Evolutionary conservation across 2,888 invertebrate genomes (phyloP).

Genomic region (Chrysolina haemoptera): DNA sequence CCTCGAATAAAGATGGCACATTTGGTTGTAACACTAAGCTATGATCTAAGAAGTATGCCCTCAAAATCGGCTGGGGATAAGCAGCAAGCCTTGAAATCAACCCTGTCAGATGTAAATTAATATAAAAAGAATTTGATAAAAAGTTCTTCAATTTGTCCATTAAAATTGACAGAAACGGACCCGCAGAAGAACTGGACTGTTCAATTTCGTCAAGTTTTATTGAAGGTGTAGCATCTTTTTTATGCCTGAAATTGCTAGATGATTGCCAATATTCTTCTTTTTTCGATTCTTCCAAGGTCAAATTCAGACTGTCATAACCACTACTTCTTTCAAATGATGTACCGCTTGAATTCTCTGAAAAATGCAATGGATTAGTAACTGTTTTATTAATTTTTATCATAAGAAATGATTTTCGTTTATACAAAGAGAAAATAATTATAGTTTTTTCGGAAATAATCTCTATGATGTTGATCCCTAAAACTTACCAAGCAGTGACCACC

Average conservation of each 20-base stretch:
- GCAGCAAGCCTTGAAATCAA: conserved; percentile 88
- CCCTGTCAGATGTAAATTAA: conserved; percentile 91
- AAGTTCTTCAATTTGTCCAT: conserved; percentile 87
- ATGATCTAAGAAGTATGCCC: conserved; percentile 90
- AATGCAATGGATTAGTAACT: conserved; percentile 3
- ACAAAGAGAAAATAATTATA: no score
- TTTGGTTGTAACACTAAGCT: conserved; percentile 90
- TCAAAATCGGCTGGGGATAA: conserved; percentile 90
- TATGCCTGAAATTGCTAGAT: conserved; percentile 57
- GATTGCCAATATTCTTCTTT: conserved; percentile 66
- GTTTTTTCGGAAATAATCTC: no score
- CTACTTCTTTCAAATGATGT: conserved; percentile 83
- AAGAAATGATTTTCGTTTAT: no score
- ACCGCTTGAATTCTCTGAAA: conserved; percentile 72
- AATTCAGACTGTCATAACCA: conserved; percentile 83
- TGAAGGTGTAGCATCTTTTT: conserved; percentile 45
- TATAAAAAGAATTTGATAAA: conserved; percentile 86
- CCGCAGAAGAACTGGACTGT: conserved; percentile 70
- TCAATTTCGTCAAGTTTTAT: conserved; percentile 69
- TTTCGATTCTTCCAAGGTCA: conserved; percentile 72
- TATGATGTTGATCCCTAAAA: no score
- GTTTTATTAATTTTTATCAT: no score
- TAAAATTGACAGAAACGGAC: conserved; percentile 87
- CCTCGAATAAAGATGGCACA: conserved; percentile 93
- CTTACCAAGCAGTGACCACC: no score